Base-by-base conservation (phyloP, 1,140 invertebrate species). In the Limonius californicus region DNA sequence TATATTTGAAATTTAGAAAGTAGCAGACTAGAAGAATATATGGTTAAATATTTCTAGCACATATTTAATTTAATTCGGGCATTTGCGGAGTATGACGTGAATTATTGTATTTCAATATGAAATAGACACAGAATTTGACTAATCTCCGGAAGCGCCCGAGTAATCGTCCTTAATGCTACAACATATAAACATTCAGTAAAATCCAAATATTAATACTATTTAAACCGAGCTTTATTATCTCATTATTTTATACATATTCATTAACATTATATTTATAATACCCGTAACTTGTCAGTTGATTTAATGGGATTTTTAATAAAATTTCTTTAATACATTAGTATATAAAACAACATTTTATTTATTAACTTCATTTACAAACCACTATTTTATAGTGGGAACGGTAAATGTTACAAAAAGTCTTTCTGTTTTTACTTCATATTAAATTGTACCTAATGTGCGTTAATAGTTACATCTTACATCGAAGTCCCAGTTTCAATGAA, bases 341-440 rank as follows among this genome's bases (percentile, higher is more conserved):
- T 75, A 74, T 74, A 75, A 75, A 75, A 74, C 74, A 74, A 74
- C 71, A 71, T 74, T 74, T 75, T 75, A 74, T 75, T 75, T 74
- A 75, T 68, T 70, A 74, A 73, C 70, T 72, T 74, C 69, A 71
- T 74, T 74, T 74, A 74, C 73, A 74, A 73, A 74, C 70, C 63
- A 71, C 59, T 68, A 68, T 70, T 20, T 62, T 58, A 65, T 65
- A 66, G 68, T 63, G 62, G 62, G 62, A 66, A 70, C 66, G 63
- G 63, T 67, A 67, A 67, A 70, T 67, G 35, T 69, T 69, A 67
- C 64, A 68, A 68, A 70, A 69, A 54, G 62, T 64, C 57, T 50
- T 64, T 64, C 59, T 64, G 65, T 54, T 61, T 64, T 64, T 61
- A 64, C 63, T 65, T 63, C 57, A 64, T 68, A 64, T 64, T 70